Percentiles rank a stretch among this genome's conserved stretches.
These are phyloP conservation scores for Eristalis intricaria DNA, from an alignment of 2,888 invertebrate genomes.

Conservation along the genomic window DNA sequence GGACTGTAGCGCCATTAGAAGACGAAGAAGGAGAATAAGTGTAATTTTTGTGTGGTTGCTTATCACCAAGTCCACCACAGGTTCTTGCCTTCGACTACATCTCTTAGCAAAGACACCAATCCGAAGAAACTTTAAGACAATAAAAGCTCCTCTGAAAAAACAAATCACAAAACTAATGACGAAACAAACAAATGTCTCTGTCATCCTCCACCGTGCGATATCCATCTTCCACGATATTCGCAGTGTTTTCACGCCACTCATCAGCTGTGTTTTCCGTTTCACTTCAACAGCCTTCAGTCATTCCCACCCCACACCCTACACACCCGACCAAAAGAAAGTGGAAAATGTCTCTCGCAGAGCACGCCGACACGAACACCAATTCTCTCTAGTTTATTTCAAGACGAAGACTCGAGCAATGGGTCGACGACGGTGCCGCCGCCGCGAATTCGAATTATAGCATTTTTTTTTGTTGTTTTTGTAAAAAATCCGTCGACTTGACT, in stretches of 20 bases:
- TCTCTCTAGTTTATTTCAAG: conserved; percentile 59
- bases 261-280: conserved; percentile 44
- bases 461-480: conserved; percentile 25
- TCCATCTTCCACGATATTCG: conserved; percentile 22
- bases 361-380: conserved; percentile 7
- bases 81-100: background rate
- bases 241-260: conserved; percentile 31
- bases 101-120: background rate
- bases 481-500: background rate
- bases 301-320: background rate
- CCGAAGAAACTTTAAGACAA: background rate
- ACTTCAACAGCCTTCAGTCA: background rate
- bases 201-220: conserved; percentile 14
- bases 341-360: conserved; percentile 4
- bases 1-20: too few relatives aligned
- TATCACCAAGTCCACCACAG: background rate
- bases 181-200: background rate
- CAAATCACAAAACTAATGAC: conserved; percentile 10
- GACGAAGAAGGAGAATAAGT: too few relatives aligned
- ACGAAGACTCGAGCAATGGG: conserved; percentile 65
- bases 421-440: conserved; percentile 32
- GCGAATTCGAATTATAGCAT: conserved; percentile 45
- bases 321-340: conserved; percentile 5
- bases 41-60: too few relatives aligned
- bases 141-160: background rate